Percentiles rank a stretch among this genome's conserved stretches.
phyloP scores from a whole-genome alignment of 2,113 vertebrate species.

The Chelonoidis abingdonii region DNA sequence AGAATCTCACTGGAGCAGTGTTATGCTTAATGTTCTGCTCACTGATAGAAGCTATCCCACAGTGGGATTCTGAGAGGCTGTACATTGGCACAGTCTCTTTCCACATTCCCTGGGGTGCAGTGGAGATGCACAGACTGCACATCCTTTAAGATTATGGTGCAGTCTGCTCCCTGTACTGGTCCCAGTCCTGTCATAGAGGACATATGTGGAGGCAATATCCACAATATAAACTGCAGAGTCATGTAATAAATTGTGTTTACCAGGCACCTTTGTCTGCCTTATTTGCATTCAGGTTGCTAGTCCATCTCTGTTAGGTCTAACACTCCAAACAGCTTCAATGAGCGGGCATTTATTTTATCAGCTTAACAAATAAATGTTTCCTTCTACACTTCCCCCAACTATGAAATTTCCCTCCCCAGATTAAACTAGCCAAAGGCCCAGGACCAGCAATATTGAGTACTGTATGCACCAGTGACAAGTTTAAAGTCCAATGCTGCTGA shows the following conservation, averaged over 20 bases:
- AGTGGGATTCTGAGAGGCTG: background rate
- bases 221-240: background rate
- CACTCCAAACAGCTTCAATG: background rate
- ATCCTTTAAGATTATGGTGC: background rate
- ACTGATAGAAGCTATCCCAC: background rate
- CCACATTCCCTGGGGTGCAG: rapidly evolving
- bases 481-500: conserved; percentile 13
- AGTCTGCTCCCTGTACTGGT: too few species aligned
- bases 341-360: rapidly evolving
- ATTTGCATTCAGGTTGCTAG: background rate
- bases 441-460: background rate
- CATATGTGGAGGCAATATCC: background rate
- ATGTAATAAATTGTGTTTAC: background rate
- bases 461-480: background rate
- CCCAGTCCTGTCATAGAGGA: background rate
- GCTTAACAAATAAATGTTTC: background rate
- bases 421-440: background rate
- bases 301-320: background rate
- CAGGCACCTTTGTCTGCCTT: background rate
- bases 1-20: background rate
- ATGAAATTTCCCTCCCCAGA: background rate
- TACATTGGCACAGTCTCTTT: rapidly evolving
- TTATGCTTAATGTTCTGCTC: background rate
- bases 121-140: background rate
- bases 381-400: background rate